Base-by-base conservation (phyloP, 1,140 invertebrate species). In the Cepaea nemoralis region DNA sequence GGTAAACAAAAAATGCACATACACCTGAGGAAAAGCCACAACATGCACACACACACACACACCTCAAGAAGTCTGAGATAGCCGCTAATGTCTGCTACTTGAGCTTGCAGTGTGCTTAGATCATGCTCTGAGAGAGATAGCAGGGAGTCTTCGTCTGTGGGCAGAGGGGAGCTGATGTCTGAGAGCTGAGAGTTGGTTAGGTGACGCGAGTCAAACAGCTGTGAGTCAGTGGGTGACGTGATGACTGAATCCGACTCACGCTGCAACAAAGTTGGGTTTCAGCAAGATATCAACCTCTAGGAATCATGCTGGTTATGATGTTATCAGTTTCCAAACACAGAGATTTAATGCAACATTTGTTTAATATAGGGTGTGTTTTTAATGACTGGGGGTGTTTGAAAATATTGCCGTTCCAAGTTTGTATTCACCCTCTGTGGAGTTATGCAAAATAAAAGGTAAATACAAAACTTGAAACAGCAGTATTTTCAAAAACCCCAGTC, bases 41-140 rank as follows among this genome's bases (percentile, higher is more conserved):
- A 55, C 50, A 55, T 55, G 50, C 50, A 55, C 8, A 55, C n/a
- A 33, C 77, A 42, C 22, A n/a, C 59, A 79, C 77, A 42, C 77
- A 79, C 77, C 77, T 79, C 77, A 5, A 79, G 66, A 33, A 42
- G 59, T 42, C 22, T 67, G 37, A 79, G 77, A 63, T 48, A 69
- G 35, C 33, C 27, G 75, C 16, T 42, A 24, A 77, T 77, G 63
- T 79, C 77, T 33, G 66, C 66, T 33, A 79, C 37, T 24, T 79
- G 77, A 16, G 40, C 40, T 31, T 79, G 77, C 3, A 69, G 24
- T 3, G 35, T 45, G 40, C 42, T 55, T 24, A 79, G 40, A 55
- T 79, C 77, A 16, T 79, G n/a, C 31, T 79, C 59, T 50, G 77
- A 79, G 22, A 79, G 77, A 27, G 42, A 69, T 24, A 59, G 39